A percentile compares a stretch with the other conserved stretches of the same genome.
phyloP scores from a whole-genome alignment of 2,888 invertebrate species.

The Lottia gigantea region DNA sequence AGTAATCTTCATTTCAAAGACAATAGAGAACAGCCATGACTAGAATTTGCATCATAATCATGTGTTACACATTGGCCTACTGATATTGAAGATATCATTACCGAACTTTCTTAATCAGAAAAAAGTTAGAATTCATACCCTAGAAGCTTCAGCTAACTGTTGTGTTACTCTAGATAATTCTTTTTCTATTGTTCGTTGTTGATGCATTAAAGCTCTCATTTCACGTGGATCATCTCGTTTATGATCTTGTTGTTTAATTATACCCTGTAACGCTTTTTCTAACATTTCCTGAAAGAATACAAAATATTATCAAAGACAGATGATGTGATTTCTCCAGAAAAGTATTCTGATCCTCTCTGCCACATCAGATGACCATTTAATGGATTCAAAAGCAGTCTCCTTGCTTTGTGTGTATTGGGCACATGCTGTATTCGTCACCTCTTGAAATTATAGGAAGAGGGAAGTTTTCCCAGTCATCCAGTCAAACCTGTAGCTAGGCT shows the following conservation, averaged over 20 bases:
- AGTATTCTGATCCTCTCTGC: too few relatives aligned
- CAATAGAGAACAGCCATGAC: too few relatives aligned
- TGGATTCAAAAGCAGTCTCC: too few relatives aligned
- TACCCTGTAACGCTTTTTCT: conserved; percentile 61
- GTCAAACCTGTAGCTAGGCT: too few relatives aligned
- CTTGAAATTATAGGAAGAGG: too few relatives aligned
- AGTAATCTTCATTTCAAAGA: too few relatives aligned
- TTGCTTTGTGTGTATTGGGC: too few relatives aligned
- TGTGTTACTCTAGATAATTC: conserved; percentile 87
- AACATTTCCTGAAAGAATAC: conserved; percentile 55
- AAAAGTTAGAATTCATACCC: conserved; percentile 73
- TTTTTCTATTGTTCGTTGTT: conserved; percentile 79
- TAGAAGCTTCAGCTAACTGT: conserved; percentile 89
- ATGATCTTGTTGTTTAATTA: conserved; percentile 58
- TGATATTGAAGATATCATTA: neutral
- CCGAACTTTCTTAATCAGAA: neutral
- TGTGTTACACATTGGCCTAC: neutral
- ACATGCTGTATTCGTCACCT: too few relatives aligned
- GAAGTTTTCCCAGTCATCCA: too few relatives aligned
- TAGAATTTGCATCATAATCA: neutral
- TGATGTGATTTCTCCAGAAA: too few relatives aligned
- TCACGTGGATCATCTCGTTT: conserved; percentile 67
- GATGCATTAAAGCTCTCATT: conserved; percentile 77
- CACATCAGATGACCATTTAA: neutral
- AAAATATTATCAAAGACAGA: neutral